Conservation (phyloP, 2,113 vertebrate species). For the Chaenogobius annularis region DNA sequence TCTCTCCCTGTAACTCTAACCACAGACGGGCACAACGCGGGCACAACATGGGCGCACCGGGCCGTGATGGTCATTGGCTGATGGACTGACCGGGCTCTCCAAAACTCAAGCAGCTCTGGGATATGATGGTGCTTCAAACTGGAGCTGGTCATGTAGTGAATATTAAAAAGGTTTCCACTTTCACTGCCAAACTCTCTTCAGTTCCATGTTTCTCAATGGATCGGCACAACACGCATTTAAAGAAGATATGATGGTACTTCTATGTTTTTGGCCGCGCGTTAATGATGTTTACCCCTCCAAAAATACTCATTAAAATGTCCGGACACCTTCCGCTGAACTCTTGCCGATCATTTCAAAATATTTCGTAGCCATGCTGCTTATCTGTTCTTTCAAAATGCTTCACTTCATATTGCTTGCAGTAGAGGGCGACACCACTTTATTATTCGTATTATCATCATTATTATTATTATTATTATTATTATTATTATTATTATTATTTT, state of each 20-base stretch:
- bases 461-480: too few relatives aligned
- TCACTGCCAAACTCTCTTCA: neutral
- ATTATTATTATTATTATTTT: too few relatives aligned
- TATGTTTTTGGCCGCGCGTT: too few relatives aligned
- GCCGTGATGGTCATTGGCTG: neutral
- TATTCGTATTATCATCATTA: too few relatives aligned
- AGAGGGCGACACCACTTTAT: neutral
- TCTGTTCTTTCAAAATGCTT: neutral
- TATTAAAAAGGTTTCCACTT: neutral
- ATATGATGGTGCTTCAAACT: neutral
- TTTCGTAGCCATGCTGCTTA: neutral
- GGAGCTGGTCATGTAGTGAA: neutral
- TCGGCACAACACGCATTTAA: too few relatives aligned
- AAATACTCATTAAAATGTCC: too few relatives aligned
- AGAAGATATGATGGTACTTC: too few relatives aligned
- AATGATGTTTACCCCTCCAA: too few relatives aligned
- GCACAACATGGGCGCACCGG: conserved; percentile 17
- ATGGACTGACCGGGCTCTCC: neutral
- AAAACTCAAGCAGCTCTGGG: neutral
- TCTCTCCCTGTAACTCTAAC: conserved; percentile 39
- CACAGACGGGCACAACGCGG: conserved; percentile 19
- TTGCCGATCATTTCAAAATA: too few relatives aligned
- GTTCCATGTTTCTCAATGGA: too few relatives aligned
- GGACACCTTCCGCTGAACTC: too few relatives aligned
- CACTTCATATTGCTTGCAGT: neutral